Base-by-base conservation (phyloP, 2,888 invertebrate species). In the Pseudococcus viburni region DNA sequence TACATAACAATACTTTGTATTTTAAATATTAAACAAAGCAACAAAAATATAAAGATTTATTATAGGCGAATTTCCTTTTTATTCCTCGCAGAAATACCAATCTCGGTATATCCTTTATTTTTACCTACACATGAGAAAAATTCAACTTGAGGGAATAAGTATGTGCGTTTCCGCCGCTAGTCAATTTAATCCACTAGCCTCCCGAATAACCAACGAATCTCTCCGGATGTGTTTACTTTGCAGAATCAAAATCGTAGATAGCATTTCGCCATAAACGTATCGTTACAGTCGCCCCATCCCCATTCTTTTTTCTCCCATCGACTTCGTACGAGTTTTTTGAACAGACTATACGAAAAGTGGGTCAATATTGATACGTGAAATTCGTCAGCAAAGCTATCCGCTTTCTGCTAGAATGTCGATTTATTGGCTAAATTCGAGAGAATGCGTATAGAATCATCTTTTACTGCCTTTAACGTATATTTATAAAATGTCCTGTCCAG, bases 351-450 rank as follows among this genome's bases (percentile, higher is more conserved):
- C 33, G 17, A 73, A 73, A 73, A 73, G 73, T 73, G 73, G 73
- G 73, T 73, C 73, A 73, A 73, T 73, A 73, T 73, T 73, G 73
- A 73, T 73, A 73, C 73, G 73, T 22, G 68, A 68, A 68, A 68
- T 26, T 68, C 59, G 59, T 59, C 59, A 59, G 59, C 59, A 12
- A 68, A 17, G 73, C 73, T 73, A 17, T 12, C 17, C 22, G 19
- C 12, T 6, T 59, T 59, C 8, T 15, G 11, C 64, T 4, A n/a
- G n/a, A 22, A 0, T 11, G 68, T 73, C 73, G 73, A 73, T 73
- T 73, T 73, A 33, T 73, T 73, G 73, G 73, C 15, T 73, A 33
- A 73, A 73, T 17, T 73, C 33, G 26, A 33, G 73, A 73, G 73
- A 73, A 73, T 73, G 15, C 26, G 26, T 59, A n/a, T 26, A 73